Percentiles rank a stretch among this genome's conserved stretches.
Conservation (phyloP, 2,113 vertebrate genomes). For the Alligator mississippiensis region DNA sequence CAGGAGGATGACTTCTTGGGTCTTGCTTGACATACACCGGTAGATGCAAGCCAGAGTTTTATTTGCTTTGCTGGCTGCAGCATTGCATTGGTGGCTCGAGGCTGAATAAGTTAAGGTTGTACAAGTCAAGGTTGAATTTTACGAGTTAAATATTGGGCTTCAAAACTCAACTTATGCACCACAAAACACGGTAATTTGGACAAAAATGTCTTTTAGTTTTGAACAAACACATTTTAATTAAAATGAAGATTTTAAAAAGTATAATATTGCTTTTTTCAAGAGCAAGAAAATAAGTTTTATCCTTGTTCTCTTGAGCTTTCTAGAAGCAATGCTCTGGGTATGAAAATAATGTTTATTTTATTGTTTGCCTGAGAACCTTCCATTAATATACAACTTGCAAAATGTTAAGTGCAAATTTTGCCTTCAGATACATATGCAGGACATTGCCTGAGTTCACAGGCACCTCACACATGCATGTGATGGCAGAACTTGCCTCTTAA, state of each 20-base stretch:
- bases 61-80: too few species aligned
- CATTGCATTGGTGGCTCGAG: too few species aligned
- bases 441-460: background rate
- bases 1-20: too few species aligned
- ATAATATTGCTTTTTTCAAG: conserved; percentile 8
- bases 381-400: background rate
- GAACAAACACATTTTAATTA: conserved; percentile 31
- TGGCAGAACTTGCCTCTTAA: background rate
- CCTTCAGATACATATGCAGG: rapidly evolving
- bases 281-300: conserved; percentile 33
- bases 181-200: background rate
- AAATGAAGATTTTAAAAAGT: conserved; percentile 31
- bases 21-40: too few species aligned
- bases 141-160: too few species aligned
- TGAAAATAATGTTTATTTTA: conserved; percentile 15
- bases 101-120: too few species aligned
- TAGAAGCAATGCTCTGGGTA: background rate
- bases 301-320: conserved; percentile 18
- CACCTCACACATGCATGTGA: rapidly evolving
- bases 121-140: too few species aligned
- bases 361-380: conserved; percentile 54
- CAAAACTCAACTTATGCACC: too few species aligned
- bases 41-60: too few species aligned
- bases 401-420: background rate
- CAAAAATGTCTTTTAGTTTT: conserved; percentile 2